Percentiles rank a stretch among this genome's conserved stretches.
Conservation (phyloP, 2,888 invertebrate species). For the Nemotelus pantherinus region DNA sequence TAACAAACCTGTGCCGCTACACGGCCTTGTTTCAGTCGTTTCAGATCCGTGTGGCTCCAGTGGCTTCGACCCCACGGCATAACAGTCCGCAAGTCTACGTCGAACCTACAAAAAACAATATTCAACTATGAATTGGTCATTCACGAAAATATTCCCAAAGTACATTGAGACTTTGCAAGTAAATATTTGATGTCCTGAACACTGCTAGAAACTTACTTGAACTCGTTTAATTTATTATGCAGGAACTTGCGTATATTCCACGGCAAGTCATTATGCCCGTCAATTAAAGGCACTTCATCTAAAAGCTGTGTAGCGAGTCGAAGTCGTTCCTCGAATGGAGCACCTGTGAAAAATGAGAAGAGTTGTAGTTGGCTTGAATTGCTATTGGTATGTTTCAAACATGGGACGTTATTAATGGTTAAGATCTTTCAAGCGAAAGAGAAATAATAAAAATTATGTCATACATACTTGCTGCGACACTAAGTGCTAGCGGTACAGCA, state of each 20-base stretch:
- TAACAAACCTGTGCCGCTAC: conserved; percentile 77
- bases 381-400: too few relatives aligned
- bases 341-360: conserved; percentile 64
- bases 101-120: conserved; percentile 67
- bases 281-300: conserved; percentile 81
- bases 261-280: conserved; percentile 90
- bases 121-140: conserved; percentile 18
- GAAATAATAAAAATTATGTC: too few relatives aligned
- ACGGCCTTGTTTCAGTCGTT: conserved; percentile 76
- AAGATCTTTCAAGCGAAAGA: too few relatives aligned
- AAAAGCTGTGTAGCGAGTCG: conserved; percentile 78
- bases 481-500: conserved; percentile 80
- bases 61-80: conserved; percentile 77
- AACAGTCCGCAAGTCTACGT: conserved; percentile 73
- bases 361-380: not conserved
- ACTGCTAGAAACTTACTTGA: conserved; percentile 67
- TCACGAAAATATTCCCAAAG: conserved; percentile 10
- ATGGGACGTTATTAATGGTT: too few relatives aligned
- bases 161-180: conserved; percentile 13
- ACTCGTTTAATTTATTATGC: conserved; percentile 87
- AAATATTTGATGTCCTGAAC: not conserved
- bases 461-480: conserved; percentile 72
- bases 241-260: conserved; percentile 92
- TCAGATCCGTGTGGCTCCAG: conserved; percentile 84
- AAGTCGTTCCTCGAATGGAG: conserved; percentile 79